These are phyloP conservation scores for Willowsia nigromaculata DNA, from an alignment of 2,888 invertebrate genomes.

Conservation along the genomic window DNA sequence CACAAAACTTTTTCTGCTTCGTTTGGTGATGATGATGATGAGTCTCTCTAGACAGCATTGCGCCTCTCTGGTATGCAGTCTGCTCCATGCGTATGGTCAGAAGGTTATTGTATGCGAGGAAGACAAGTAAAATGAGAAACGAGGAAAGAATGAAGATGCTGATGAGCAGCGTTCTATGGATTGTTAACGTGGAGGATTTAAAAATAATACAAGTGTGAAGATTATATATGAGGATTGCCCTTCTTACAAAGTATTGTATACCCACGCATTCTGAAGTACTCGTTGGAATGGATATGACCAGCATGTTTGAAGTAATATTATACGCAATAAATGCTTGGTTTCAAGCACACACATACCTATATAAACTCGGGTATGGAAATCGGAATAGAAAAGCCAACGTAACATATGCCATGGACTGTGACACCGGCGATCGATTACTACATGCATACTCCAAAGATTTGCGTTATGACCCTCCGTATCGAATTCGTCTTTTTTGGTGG, in stretches of 20 bases:
- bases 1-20: conserved; percentile 9
- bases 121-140: conserved; percentile 8
- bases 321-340: not conserved
- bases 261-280: not conserved
- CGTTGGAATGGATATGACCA: not conserved
- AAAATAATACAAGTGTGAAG: not conserved
- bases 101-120: not conserved
- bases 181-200: conserved; percentile 21
- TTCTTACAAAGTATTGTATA: not conserved
- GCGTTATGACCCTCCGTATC: not conserved
- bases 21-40: conserved; percentile 60
- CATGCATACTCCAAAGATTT: not conserved
- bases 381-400: not conserved
- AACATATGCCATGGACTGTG: not conserved
- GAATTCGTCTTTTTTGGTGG: not conserved
- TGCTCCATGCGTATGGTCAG: not conserved
- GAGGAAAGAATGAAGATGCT: conserved; percentile 26
- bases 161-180: conserved; percentile 30
- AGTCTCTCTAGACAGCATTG: conserved; percentile 77
- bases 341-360: not conserved
- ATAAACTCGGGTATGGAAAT: not conserved
- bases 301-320: not conserved
- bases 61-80: conserved; percentile 77
- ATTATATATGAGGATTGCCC: not conserved
- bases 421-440: not conserved